Conservation (phyloP, 2,888 invertebrate species). For the Metacarcinus magister region DNA sequence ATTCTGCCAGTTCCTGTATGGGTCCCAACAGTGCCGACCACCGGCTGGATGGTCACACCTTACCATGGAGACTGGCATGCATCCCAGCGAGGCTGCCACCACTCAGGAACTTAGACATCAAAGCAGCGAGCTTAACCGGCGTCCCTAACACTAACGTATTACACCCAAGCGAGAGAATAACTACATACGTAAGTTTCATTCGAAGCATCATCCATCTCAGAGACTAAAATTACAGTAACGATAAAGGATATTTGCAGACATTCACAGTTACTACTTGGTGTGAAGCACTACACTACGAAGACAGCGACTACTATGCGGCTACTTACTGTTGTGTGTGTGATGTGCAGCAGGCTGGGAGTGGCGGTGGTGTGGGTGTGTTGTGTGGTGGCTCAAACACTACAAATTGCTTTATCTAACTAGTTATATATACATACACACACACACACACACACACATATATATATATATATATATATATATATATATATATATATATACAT, state of each 20-base stretch:
- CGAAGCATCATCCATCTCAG: background rate
- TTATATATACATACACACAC: no score
- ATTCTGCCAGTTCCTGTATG: no score
- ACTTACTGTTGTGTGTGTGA: background rate
- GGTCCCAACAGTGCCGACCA: background rate
- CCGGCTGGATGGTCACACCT: background rate
- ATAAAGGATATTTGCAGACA: background rate
- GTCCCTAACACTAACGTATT: background rate
- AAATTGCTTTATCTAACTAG: background rate
- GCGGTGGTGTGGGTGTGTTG: conserved; percentile 40
- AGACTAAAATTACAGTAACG: background rate
- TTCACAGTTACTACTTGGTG: background rate
- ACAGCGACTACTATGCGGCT: conserved; percentile 30
- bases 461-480: no score
- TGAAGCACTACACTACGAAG: conserved; percentile 11
- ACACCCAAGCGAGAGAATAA: background rate
- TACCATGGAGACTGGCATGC: background rate
- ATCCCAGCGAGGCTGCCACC: background rate
- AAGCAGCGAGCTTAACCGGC: background rate
- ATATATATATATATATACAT: no score
- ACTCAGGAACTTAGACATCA: background rate
- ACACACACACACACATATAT: no score
- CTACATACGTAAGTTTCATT: background rate
- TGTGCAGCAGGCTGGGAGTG: background rate
- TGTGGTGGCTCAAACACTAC: conserved; percentile 32